phyloP scores from a whole-genome alignment of 2,888 invertebrate species.

The Oscheius sp. region DNA sequence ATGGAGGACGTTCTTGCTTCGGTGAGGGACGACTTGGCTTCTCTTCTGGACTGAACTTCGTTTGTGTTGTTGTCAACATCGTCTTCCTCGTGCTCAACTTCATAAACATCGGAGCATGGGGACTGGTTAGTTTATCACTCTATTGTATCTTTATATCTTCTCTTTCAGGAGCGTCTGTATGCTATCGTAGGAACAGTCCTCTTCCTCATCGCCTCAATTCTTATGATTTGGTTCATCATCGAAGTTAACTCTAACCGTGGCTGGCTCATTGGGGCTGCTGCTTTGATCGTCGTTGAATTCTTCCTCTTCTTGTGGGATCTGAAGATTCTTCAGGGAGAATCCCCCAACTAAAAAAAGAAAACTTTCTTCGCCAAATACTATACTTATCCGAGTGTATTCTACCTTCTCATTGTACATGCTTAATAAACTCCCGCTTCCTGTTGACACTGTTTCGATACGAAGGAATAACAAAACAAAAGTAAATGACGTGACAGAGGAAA shows the following conservation, averaged over 20 bases:
- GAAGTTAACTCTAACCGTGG: slow-evolving; percentile 50
- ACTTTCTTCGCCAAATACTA: background rate
- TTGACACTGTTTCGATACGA: too few relatives aligned
- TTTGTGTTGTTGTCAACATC: slow-evolving; percentile 58
- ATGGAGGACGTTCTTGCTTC: slow-evolving; percentile 61
- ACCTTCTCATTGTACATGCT: background rate
- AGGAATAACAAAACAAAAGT: too few relatives aligned
- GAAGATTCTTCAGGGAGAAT: slow-evolving; percentile 66
- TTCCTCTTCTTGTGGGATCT: slow-evolving; percentile 66
- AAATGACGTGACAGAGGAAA: too few relatives aligned
- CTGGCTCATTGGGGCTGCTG: slow-evolving; percentile 48
- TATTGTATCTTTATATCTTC: background rate
- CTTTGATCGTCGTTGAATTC: slow-evolving; percentile 57
- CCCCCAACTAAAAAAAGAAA: slow-evolving; percentile 60
- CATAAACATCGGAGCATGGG: slow-evolving; percentile 60
- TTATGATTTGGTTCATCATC: slow-evolving; percentile 59
- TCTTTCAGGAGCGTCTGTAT: slow-evolving; percentile 52
- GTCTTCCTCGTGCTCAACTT: slow-evolving; percentile 64
- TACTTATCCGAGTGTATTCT: background rate
- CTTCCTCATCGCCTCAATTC: slow-evolving; percentile 55
- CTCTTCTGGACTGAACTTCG: slow-evolving; percentile 56
- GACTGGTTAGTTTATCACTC: slow-evolving; percentile 41
- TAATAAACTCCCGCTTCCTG: too few relatives aligned
- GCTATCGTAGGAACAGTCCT: slow-evolving; percentile 51
- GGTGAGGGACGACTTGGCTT: slow-evolving; percentile 63